Evolutionary conservation across 1,140 invertebrate genomes (phyloP).

Genomic region (Asbolus verrucosus): DNA sequence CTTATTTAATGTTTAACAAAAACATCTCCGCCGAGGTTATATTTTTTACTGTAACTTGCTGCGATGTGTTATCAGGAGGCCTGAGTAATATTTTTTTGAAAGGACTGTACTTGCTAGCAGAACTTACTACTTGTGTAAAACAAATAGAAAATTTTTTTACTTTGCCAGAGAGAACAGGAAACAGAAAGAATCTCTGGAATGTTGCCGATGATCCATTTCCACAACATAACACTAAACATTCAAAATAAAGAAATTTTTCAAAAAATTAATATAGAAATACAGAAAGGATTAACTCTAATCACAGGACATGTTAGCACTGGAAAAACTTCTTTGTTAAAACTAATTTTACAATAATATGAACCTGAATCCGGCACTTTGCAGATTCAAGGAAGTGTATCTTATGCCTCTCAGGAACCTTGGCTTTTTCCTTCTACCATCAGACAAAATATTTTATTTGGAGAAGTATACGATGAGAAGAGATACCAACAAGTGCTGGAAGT

Average conservation of each 20-base stretch:
- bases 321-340: slow-evolving; percentile 80
- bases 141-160: slow-evolving; percentile 49
- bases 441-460: slow-evolving; percentile 78
- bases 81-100: too few species aligned
- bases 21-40: too few species aligned
- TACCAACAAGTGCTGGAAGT: slow-evolving; percentile 62
- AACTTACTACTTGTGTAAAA: too few species aligned
- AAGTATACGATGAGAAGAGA: slow-evolving; percentile 64
- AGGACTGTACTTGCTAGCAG: too few species aligned
- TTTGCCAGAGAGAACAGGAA: too few species aligned
- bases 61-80: too few species aligned
- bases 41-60: too few species aligned
- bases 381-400: slow-evolving; percentile 72
- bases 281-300: slow-evolving; percentile 74
- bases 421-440: slow-evolving; percentile 70
- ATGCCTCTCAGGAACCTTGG: slow-evolving; percentile 82
- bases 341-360: slow-evolving; percentile 79
- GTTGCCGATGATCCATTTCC: slow-evolving; percentile 38
- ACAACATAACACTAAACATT: slow-evolving; percentile 16
- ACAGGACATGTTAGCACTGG: slow-evolving; percentile 87
- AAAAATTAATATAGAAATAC: slow-evolving; percentile 71
- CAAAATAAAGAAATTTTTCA: slow-evolving; percentile 68
- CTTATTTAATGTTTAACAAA: too few species aligned
- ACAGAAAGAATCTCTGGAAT: too few species aligned
- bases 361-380: slow-evolving; percentile 70